Evolutionary conservation across 1,140 invertebrate genomes (phyloP).

Genomic region (Drosophila trapezifrons): DNA sequence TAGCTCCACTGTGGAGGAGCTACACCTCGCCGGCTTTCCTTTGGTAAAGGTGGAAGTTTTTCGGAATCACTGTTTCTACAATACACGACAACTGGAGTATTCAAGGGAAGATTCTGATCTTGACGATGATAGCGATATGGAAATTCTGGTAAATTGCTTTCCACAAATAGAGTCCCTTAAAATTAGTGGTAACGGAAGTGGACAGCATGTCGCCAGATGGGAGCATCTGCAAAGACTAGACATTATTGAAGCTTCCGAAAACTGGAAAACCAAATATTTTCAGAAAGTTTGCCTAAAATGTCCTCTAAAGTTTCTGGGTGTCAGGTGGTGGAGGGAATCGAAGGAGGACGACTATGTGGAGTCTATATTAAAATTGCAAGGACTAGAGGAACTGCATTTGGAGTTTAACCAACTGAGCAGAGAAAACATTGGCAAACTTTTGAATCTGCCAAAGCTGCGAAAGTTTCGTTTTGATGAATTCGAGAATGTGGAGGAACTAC

Average conservation of each 20-base stretch:
- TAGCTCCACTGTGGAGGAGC: neutral
- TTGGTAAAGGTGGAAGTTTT: constrained; percentile 3
- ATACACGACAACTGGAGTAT: constrained; percentile 7
- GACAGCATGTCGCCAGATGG: constrained; percentile 17
- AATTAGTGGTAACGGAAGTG: neutral
- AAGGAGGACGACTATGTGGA: constrained; percentile 12
- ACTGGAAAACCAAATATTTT: constrained; percentile 6
- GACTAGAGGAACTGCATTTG: constrained; percentile 32
- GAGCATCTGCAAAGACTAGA: constrained; percentile 13
- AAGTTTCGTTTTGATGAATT: constrained; percentile 26
- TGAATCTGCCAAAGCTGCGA: constrained; percentile 23
- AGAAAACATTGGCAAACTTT: constrained; percentile 1
- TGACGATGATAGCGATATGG: constrained; percentile 11
- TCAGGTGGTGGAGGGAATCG: constrained; percentile 11
- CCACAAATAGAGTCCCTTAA: constrained; percentile 17
- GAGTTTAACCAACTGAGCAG: constrained; percentile 9
- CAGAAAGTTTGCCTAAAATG: constrained; percentile 9
- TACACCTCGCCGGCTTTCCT: constrained; percentile 4
- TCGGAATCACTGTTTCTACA: constrained; percentile 5
- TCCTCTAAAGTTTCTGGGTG: constrained; percentile 2
- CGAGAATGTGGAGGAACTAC: neutral
- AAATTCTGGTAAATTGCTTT: constrained; percentile 19
- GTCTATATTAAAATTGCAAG: constrained; percentile 3
- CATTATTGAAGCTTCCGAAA: neutral
- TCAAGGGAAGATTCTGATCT: neutral